Evolutionary conservation across 1,140 invertebrate genomes (phyloP).

Genomic region (Drosophila insularis): DNA sequence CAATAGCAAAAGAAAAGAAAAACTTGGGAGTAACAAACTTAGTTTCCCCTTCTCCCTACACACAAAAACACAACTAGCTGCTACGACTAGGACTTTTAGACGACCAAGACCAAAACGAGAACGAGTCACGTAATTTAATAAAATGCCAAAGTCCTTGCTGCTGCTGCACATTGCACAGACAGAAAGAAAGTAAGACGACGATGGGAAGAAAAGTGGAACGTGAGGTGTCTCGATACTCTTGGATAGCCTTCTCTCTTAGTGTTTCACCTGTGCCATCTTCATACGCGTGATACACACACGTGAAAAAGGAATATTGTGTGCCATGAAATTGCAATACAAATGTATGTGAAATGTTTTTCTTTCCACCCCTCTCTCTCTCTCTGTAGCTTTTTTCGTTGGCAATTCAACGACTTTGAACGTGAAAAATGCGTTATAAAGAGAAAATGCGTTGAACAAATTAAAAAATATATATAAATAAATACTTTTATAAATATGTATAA

Average conservation of each 20-base stretch:
- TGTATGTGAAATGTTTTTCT: background rate
- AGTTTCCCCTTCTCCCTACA: conserved; percentile 16
- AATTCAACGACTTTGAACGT: background rate
- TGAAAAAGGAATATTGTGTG: conserved; percentile 5
- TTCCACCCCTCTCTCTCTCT: background rate
- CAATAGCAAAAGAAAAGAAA: background rate
- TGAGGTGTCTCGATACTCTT: conserved; percentile 27
- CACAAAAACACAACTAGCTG: background rate
- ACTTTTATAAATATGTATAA: background rate
- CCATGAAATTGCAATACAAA: conserved; percentile 35
- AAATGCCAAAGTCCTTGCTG: conserved; percentile 70
- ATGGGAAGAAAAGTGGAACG: conserved; percentile 38
- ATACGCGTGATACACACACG: background rate
- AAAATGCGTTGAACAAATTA: background rate
- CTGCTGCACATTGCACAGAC: conserved; percentile 53
- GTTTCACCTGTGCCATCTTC: background rate
- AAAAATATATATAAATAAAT: background rate
- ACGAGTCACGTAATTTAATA: conserved; percentile 70
- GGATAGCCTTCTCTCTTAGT: background rate
- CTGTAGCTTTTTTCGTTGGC: background rate
- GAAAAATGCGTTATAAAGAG: background rate
- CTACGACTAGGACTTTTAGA: conserved; percentile 15
- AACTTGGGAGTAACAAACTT: conserved; percentile 51
- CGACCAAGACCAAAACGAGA: conserved; percentile 10
- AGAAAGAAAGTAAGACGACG: conserved; percentile 17